These are phyloP conservation scores for Myotis lucifugus DNA, from an alignment of 2,113 vertebrate species.

Conservation along the genomic window DNA sequence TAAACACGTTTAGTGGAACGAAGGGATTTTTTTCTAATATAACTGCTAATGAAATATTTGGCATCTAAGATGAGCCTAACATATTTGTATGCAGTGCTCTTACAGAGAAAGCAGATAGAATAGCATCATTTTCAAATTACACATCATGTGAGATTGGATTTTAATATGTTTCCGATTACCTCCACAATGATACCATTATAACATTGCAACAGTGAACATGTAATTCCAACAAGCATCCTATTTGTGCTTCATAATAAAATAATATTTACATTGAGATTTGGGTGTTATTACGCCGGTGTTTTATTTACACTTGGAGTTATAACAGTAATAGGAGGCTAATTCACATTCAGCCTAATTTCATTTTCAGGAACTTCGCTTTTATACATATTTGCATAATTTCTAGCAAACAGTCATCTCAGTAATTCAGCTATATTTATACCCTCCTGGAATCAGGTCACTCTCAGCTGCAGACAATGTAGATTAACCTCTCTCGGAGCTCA, in stretches of 20 bases:
- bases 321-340: background rate
- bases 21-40: background rate
- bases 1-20: background rate
- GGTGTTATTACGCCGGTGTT: background rate
- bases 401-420: background rate
- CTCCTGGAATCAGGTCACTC: background rate
- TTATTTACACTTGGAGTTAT: constrained; percentile 36
- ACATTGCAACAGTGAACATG: background rate
- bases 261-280: constrained; percentile 46
- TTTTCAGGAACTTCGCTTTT: constrained; percentile 53
- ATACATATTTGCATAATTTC: constrained; percentile 20
- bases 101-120: background rate
- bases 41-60: background rate
- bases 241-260: background rate
- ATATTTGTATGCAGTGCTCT: background rate
- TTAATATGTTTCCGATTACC: background rate
- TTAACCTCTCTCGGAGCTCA: constrained; percentile 24
- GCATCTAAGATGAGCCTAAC: background rate
- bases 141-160: background rate
- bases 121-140: constrained; percentile 5
- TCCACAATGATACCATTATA: background rate
- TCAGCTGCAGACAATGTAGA: constrained; percentile 47
- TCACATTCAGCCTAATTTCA: constrained; percentile 38
- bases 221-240: background rate
- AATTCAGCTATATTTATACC: background rate